These are phyloP conservation scores for Theonella swinhoei DNA, from an alignment of 37 sponge, comb jelly and placozoan species.

Conservation along the genomic window DNA sequence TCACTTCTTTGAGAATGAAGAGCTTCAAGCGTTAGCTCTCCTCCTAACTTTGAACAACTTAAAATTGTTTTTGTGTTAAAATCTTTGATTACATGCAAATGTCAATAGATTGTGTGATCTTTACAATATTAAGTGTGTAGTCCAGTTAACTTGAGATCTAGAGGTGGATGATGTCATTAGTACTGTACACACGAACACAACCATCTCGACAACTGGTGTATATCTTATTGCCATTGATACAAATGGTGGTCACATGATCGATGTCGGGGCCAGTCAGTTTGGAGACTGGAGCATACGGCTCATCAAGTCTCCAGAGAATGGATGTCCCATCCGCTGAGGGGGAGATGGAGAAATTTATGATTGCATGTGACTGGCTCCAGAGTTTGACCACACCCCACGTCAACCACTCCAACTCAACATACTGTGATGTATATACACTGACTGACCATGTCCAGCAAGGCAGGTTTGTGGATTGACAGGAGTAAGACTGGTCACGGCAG, in stretches of 20 bases:
- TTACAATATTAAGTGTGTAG: too few relatives aligned
- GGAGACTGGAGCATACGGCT: not conserved
- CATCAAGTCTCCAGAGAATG: slow-evolving; percentile 15
- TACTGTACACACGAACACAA: slow-evolving; percentile 42
- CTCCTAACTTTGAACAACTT: not conserved
- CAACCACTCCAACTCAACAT: not conserved
- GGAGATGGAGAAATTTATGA: not conserved
- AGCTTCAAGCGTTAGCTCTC: not conserved
- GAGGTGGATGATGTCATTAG: not conserved
- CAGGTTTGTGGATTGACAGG: not conserved
- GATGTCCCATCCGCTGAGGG: slow-evolving; percentile 20
- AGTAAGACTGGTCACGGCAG: not conserved
- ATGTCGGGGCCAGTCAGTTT: slow-evolving; percentile 66
- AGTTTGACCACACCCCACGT: not conserved
- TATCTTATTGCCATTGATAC: slow-evolving; percentile 2
- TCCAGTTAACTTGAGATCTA: too few relatives aligned
- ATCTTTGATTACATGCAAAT: not conserved
- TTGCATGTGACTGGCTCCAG: not conserved
- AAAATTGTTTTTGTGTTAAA: not conserved
- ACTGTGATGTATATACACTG: not conserved
- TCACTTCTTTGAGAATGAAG: not conserved
- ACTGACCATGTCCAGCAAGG: not conserved
- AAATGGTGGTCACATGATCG: slow-evolving; percentile 44
- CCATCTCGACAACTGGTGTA: slow-evolving; percentile 69
- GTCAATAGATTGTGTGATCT: not conserved